These are phyloP conservation scores for Prosopocoilus inquinatus DNA, from an alignment of 2,888 invertebrate species.

Conservation along the genomic window DNA sequence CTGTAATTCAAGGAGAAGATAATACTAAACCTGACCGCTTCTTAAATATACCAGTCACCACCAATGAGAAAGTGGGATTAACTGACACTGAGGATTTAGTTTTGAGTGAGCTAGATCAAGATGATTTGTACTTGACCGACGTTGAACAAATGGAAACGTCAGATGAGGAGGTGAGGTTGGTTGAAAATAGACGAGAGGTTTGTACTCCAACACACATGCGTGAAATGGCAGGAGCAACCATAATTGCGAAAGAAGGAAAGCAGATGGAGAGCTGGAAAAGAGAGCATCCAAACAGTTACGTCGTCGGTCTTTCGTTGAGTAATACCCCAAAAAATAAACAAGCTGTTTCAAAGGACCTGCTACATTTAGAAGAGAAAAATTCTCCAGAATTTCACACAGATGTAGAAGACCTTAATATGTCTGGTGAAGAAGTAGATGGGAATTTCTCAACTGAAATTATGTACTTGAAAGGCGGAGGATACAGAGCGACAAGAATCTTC, in stretches of 20 bases:
- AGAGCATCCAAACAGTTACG: constrained; percentile 20
- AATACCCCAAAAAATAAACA: constrained; percentile 44
- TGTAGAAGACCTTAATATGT: constrained; percentile 52
- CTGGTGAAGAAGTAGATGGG: constrained; percentile 24
- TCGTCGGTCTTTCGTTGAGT: background rate
- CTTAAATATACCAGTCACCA: background rate
- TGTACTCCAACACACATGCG: constrained; percentile 39
- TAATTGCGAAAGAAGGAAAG: constrained; percentile 40
- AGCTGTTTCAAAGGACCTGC: constrained; percentile 46
- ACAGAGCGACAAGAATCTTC: background rate
- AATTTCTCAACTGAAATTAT: background rate
- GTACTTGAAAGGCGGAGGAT: constrained; percentile 5
- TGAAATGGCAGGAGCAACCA: constrained; percentile 35
- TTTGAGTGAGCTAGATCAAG: constrained; percentile 17
- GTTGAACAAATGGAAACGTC: constrained; percentile 48
- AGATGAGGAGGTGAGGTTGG: constrained; percentile 42
- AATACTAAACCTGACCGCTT: background rate
- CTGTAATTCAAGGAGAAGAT: background rate
- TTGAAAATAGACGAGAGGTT: constrained; percentile 24
- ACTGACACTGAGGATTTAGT: constrained; percentile 53
- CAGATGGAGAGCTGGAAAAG: no score
- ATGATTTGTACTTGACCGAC: constrained; percentile 42
- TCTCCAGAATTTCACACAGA: constrained; percentile 54
- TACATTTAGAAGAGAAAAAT: constrained; percentile 54
- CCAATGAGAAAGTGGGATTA: constrained; percentile 6